A percentile compares a stretch with the other conserved stretches of the same genome.
Conservation (phyloP, 2,113 vertebrate species). For the Tachycineta bicolor region DNA sequence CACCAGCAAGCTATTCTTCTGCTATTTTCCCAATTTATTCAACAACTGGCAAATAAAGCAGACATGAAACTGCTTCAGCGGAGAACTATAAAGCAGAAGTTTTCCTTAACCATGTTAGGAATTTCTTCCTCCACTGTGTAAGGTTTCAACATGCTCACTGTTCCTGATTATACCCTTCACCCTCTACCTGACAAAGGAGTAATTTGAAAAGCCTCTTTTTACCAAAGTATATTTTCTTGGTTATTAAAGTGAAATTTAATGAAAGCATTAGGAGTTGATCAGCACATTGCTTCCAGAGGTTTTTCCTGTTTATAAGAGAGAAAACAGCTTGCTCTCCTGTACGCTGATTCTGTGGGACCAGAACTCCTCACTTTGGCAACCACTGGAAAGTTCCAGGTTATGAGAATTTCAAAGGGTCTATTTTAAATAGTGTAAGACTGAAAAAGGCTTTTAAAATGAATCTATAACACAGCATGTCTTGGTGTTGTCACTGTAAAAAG, state of each 20-base stretch:
- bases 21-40: background rate
- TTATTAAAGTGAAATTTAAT: background rate
- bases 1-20: background rate
- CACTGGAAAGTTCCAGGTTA: background rate
- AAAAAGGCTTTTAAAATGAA: background rate
- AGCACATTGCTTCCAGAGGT: background rate
- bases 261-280: background rate
- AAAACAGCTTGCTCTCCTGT: background rate
- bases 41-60: background rate
- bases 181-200: background rate
- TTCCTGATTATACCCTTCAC: background rate
- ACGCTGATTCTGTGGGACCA: background rate
- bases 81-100: background rate
- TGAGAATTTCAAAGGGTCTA: background rate
- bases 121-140: background rate
- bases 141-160: background rate
- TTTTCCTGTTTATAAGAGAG: background rate
- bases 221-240: background rate
- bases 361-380: background rate
- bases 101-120: background rate
- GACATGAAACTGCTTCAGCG: background rate
- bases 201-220: background rate
- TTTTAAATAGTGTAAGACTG: background rate
- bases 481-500: background rate
- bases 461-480: background rate